Conservation (phyloP, 53 echinoderm and acorn worm genomes). For the Hippasteria phrygiana region DNA sequence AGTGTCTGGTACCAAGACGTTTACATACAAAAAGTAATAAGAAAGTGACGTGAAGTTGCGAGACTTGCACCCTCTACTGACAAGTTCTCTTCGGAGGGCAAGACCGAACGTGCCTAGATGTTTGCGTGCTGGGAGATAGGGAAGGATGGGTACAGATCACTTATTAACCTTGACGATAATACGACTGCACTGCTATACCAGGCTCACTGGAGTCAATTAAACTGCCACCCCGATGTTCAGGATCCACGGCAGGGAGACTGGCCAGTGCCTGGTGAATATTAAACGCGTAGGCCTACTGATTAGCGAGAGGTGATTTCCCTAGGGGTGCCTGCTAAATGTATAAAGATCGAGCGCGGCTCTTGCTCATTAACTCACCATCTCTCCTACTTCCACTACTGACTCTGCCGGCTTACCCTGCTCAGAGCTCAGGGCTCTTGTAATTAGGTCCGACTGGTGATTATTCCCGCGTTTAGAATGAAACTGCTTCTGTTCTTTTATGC, state of each 20-base stretch:
- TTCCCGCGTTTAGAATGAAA: neutral
- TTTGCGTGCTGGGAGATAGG: neutral
- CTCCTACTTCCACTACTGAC: neutral
- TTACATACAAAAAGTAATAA: too few relatives aligned
- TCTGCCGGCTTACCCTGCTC: neutral
- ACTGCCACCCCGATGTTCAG: neutral
- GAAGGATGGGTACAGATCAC: neutral
- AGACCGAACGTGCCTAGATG: neutral
- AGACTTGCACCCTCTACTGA: neutral
- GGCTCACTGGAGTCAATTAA: neutral
- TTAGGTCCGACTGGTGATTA: neutral
- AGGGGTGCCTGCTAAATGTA: slow-evolving; percentile 15
- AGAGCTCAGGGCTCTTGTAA: neutral
- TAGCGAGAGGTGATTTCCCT: slow-evolving; percentile 6
- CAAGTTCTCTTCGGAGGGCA: neutral
- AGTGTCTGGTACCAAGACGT: too few relatives aligned
- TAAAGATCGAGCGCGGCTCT: neutral
- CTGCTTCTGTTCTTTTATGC: neutral
- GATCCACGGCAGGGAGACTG: neutral
- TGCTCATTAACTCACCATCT: slow-evolving; percentile 21
- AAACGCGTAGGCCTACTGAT: neutral
- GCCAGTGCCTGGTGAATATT: neutral
- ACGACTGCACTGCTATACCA: neutral
- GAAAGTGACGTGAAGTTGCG: too few relatives aligned
- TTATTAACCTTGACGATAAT: slow-evolving; percentile 5